These are phyloP conservation scores for Coluber constrictor DNA, from an alignment of 2,797 vertebrate species.

Conservation along the genomic window DNA sequence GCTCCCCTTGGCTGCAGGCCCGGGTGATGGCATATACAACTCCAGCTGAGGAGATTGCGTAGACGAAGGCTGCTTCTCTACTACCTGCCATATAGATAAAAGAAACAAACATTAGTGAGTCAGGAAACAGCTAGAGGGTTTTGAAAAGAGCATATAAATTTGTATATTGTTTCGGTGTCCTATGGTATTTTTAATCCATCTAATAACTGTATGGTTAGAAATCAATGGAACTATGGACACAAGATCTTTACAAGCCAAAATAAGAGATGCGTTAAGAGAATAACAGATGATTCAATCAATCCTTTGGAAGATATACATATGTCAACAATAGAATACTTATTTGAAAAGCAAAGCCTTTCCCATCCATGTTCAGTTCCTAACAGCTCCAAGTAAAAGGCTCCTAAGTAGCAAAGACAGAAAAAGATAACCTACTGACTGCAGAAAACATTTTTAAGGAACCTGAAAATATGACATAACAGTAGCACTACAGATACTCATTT, in stretches of 20 bases:
- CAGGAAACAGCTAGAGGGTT: background rate
- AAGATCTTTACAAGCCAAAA: background rate
- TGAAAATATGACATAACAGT: background rate
- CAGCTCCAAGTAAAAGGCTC: background rate
- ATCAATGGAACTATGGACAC: background rate
- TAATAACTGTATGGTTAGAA: background rate
- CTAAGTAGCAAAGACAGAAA: background rate
- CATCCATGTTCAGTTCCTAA: background rate
- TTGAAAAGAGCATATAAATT: background rate
- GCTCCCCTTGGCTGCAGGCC: slow-evolving; percentile 93
- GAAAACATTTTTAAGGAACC: background rate
- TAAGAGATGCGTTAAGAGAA: background rate
- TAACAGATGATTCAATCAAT: background rate
- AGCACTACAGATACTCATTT: background rate
- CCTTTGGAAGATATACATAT: background rate
- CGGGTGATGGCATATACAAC: slow-evolving; percentile 94
- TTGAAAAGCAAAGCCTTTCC: background rate
- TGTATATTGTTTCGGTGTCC: background rate
- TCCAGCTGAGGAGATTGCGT: slow-evolving; percentile 94
- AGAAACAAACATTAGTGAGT: background rate
- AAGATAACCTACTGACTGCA: background rate
- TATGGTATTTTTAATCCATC: background rate
- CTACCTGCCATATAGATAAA: slow-evolving; percentile 76
- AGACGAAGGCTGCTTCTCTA: slow-evolving; percentile 95
- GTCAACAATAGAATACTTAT: background rate